phyloP scores from a whole-genome alignment of 2,888 invertebrate species.

The Exocentrus adspersus region DNA sequence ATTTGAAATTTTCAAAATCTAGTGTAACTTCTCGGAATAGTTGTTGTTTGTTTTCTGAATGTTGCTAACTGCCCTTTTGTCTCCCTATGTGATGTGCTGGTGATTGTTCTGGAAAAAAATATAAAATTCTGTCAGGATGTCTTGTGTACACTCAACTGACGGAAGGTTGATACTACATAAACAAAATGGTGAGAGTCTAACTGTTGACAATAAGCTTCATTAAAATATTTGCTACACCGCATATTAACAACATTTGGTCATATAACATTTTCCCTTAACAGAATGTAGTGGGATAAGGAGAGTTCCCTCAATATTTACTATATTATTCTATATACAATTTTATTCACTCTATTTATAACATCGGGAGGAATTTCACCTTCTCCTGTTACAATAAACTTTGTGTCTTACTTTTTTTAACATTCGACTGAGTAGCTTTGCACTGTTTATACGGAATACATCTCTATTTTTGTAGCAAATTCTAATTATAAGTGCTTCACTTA shows the following conservation, averaged over 20 bases:
- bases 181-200: constrained; percentile 59
- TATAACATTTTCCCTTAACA: constrained; percentile 59
- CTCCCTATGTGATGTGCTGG: constrained; percentile 24
- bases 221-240: constrained; percentile 48
- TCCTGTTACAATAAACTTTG: constrained; percentile 58
- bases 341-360: constrained; percentile 26
- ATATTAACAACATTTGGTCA: constrained; percentile 51
- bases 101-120: constrained; percentile 12
- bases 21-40: too few species aligned
- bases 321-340: constrained; percentile 30
- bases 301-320: constrained; percentile 70
- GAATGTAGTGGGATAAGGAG: constrained; percentile 79
- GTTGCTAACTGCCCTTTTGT: constrained; percentile 40
- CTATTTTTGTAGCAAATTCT: background rate
- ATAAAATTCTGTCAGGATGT: constrained; percentile 12
- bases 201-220: constrained; percentile 54
- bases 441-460: constrained; percentile 34
- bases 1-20: too few species aligned
- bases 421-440: constrained; percentile 51
- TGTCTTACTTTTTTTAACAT: constrained; percentile 36
- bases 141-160: constrained; percentile 18
- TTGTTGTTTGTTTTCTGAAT: constrained; percentile 47
- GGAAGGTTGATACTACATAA: constrained; percentile 29
- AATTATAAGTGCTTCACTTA: constrained; percentile 18
- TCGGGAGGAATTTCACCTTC: constrained; percentile 62